Base-by-base conservation (phyloP, 2,797 vertebrate genomes). In the Propithecus deckenii region DNA sequence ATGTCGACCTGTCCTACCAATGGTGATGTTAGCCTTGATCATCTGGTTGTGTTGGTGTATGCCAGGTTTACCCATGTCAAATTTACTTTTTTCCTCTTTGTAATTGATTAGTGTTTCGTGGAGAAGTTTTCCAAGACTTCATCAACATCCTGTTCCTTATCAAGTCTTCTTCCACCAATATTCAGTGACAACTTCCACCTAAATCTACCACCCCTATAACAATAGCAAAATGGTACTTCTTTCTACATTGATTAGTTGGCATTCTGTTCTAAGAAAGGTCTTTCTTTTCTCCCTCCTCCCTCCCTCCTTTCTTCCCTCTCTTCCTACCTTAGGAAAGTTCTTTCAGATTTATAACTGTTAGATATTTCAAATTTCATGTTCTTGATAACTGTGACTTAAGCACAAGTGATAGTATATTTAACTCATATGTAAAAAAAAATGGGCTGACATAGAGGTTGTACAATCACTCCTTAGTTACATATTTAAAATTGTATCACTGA, bases 241-340 rank as follows among this genome's bases (percentile, higher is more conserved):
- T 71, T 91, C 57, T 57, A 20, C 9, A 13, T 46, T 55, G 71
- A 1, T 71, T 79, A 63, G 7, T 61, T 86, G 59, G 15, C n/a
- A 41, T 92, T 94, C 91, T 96, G 63, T 48, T 86, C 32, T 87
- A 93, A 75, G 67, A 76, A 28, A 72, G 52, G 32, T 65, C 9
- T 59, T 85, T 91, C 12, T 92, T 43, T 76, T 55, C 14, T 46
- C 32, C 28, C 12, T 46, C 32, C 28, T 48, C 6, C 17, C 4
- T 92, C 25, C 38, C 41, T 72, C 13, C 20, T 28, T 30, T 43
- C 30, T 41, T 52, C n/a, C 8, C 32, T 46, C 38, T 30, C 6
- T 30, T 52, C 23, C 13, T 61, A 87, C 41, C 52, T 7, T 52
- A 57, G 30, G 41, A 86, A 85, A 57, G 10, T 74, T 75, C 71